Evolutionary conservation across 2,888 invertebrate species (phyloP).

Genomic region (Trisateles emortualis): DNA sequence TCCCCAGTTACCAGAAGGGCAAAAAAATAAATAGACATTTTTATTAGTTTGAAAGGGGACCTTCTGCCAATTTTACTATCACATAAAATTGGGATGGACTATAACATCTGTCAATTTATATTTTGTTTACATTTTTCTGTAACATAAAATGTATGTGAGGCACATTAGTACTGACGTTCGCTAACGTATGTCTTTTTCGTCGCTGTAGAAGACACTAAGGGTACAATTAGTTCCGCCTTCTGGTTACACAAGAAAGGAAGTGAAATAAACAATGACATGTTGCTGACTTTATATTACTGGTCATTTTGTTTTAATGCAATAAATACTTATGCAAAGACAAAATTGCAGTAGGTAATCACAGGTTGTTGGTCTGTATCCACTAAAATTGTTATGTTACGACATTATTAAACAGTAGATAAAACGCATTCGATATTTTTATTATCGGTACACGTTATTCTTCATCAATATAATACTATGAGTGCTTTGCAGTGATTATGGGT

Average conservation of each 20-base stretch:
- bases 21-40: constrained; percentile 42
- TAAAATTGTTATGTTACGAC: background rate
- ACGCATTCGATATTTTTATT: too few species aligned
- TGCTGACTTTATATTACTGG: background rate
- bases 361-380: background rate
- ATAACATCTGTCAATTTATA: constrained; percentile 17
- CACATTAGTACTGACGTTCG: background rate
- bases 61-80: constrained; percentile 14
- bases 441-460: too few species aligned
- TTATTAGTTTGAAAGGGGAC: constrained; percentile 38
- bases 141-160: background rate
- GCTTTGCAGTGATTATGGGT: too few species aligned
- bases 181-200: background rate
- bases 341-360: background rate
- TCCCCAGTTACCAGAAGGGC: constrained; percentile 31
- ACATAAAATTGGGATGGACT: constrained; percentile 23
- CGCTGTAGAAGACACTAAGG: background rate
- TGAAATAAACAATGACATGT: constrained; percentile 4
- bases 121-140: constrained; percentile 6
- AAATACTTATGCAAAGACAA: background rate
- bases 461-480: too few species aligned
- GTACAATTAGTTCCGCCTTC: constrained; percentile 12
- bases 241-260: constrained; percentile 9
- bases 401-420: too few species aligned
- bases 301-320: constrained; percentile 1